Percentiles rank a stretch among this genome's conserved stretches.
Conservation (phyloP, 2,888 invertebrate genomes). For the Dendrolimus pini region DNA sequence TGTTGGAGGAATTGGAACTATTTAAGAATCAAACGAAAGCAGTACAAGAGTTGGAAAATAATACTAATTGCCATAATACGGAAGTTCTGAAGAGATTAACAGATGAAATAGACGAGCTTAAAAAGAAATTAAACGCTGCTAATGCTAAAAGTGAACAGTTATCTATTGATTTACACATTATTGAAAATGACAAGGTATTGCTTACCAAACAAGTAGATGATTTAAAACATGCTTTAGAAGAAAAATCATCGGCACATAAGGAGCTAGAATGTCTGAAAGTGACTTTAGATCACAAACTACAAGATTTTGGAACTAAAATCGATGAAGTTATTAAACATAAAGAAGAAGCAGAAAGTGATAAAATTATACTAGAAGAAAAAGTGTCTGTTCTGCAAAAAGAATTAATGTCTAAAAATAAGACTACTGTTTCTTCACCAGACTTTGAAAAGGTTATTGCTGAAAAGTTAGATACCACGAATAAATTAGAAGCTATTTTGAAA, state of each 20-base stretch:
- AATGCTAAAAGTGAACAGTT: constrained; percentile 66
- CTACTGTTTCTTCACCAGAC: constrained; percentile 1
- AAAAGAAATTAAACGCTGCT: constrained; percentile 42
- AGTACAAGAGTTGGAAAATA: constrained; percentile 66
- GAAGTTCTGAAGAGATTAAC: constrained; percentile 40
- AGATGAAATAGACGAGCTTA: constrained; percentile 58
- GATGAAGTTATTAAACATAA: constrained; percentile 31
- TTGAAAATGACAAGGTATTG: constrained; percentile 70
- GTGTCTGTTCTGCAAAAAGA: constrained; percentile 22
- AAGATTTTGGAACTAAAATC: constrained; percentile 35
- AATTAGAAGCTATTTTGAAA: constrained; percentile 21
- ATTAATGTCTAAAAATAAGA: constrained; percentile 11
- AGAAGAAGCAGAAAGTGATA: constrained; percentile 33
- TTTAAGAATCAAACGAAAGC: constrained; percentile 63
- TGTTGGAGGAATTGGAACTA: constrained; percentile 59
- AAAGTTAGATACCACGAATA: constrained; percentile 21
- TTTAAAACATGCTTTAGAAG: constrained; percentile 44
- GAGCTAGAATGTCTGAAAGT: constrained; percentile 35
- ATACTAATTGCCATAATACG: constrained; percentile 36
- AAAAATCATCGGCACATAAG: constrained; percentile 32
- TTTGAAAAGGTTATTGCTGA: constrained; percentile 26
- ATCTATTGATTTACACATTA: constrained; percentile 68
- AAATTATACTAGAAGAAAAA: constrained; percentile 29
- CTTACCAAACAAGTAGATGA: constrained; percentile 61
- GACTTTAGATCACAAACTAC: constrained; percentile 46